phyloP scores from a whole-genome alignment of 2,888 invertebrate genomes.

The Urechis unicinctus region DNA sequence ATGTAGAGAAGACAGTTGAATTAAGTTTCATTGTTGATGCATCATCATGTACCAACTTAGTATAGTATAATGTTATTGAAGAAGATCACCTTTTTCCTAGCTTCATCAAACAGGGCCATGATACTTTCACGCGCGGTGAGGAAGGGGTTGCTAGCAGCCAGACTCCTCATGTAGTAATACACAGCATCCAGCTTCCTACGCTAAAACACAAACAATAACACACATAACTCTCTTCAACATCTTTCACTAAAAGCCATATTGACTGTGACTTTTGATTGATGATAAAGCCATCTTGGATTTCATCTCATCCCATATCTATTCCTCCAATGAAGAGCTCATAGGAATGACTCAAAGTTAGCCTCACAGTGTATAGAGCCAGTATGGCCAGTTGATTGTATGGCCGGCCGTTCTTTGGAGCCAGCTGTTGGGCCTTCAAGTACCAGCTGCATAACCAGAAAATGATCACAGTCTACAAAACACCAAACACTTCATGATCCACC shows the following conservation, averaged over 20 bases:
- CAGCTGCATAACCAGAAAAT: constrained; percentile 54
- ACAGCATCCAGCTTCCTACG: constrained; percentile 91
- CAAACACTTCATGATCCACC: too few species aligned
- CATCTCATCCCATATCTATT: too few species aligned
- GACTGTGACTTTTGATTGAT: too few species aligned
- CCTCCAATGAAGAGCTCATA: background rate
- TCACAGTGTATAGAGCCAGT: constrained; percentile 62
- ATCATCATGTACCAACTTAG: too few species aligned
- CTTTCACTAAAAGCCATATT: too few species aligned
- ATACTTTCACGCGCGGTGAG: constrained; percentile 86
- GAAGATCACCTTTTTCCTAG: constrained; percentile 65
- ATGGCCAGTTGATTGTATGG: constrained; percentile 93
- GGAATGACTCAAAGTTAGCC: constrained; percentile 13
- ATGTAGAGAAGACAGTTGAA: too few species aligned
- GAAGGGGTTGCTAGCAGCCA: constrained; percentile 89
- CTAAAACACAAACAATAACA: constrained; percentile 52
- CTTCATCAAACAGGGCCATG: constrained; percentile 82
- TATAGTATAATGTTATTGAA: too few species aligned
- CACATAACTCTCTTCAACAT: too few species aligned
- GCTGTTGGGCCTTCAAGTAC: constrained; percentile 87
- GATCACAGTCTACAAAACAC: background rate
- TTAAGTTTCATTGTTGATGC: too few species aligned
- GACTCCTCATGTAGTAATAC: constrained; percentile 90
- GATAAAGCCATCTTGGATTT: too few species aligned
- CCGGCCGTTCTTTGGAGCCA: constrained; percentile 89